phyloP scores from a whole-genome alignment of 1,140 invertebrate genomes.

The Pseudomyrmex cubaensis region DNA sequence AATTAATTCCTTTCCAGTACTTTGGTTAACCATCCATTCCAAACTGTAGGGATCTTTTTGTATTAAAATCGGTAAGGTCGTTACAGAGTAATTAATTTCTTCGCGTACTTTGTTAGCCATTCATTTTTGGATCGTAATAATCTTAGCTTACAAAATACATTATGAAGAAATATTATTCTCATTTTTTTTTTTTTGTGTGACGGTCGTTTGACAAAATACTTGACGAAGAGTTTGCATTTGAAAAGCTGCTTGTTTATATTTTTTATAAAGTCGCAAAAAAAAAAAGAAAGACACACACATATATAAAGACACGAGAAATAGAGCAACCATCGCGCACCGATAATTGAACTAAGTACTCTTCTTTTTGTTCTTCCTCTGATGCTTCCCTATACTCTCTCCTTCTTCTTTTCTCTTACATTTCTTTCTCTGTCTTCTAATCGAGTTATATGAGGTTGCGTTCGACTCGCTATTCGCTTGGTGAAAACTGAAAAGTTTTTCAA shows the following conservation, averaged over 20 bases:
- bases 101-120: conserved; percentile 47
- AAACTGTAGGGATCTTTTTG: conserved; percentile 38
- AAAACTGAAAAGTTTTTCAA: conserved; percentile 80
- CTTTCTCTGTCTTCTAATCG: conserved; percentile 75
- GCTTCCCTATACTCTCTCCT: not conserved
- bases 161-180: conserved; percentile 46
- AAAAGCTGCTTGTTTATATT: conserved; percentile 1
- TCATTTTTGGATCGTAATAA: conserved; percentile 44
- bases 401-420: conserved; percentile 43
- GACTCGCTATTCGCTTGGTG: conserved; percentile 77
- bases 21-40: conserved; percentile 47
- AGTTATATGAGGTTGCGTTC: conserved; percentile 79
- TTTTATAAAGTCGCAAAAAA: not conserved
- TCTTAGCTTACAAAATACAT: conserved; percentile 44
- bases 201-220: conserved; percentile 13
- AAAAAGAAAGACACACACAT: conserved; percentile 18
- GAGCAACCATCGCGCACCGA: conserved; percentile 64
- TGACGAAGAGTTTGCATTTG: conserved; percentile 1
- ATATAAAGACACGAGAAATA: conserved; percentile 51
- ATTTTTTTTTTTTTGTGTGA: not conserved
- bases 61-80: conserved; percentile 51
- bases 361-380: conserved; percentile 34
- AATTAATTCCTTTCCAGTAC: conserved; percentile 52
- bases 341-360: conserved; percentile 80
- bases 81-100: conserved; percentile 60